phyloP scores from a whole-genome alignment of 1,140 invertebrate species.

The Tetramorium simillimum region DNA sequence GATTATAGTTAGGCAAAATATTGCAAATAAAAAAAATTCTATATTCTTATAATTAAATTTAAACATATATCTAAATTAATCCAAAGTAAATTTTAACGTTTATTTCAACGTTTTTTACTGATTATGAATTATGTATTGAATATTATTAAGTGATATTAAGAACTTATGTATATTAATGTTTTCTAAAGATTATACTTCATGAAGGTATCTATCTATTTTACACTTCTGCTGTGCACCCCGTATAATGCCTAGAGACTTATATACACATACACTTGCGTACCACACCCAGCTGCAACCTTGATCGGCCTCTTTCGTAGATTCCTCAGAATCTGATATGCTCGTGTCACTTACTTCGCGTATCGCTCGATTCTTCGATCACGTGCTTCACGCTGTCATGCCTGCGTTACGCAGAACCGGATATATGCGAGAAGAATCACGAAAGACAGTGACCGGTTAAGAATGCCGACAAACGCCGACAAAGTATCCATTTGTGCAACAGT shows the following conservation, averaged over 20 bases:
- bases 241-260: neutral
- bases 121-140: neutral
- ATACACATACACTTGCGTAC: conserved; percentile 35
- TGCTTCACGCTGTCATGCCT: conserved; percentile 20
- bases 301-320: conserved; percentile 75
- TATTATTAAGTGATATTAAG: neutral
- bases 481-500: neutral
- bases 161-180: neutral
- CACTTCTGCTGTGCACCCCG: neutral
- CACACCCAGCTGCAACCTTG: conserved; percentile 75
- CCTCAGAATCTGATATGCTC: conserved; percentile 69
- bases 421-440: neutral
- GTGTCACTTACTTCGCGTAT: conserved; percentile 58
- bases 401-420: conserved; percentile 21
- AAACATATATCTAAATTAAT: neutral
- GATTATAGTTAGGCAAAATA: no score
- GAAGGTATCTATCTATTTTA: neutral
- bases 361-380: conserved; percentile 43
- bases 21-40: no score
- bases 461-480: neutral
- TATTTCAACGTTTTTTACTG: neutral
- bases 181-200: neutral
- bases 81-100: neutral
- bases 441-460: neutral
- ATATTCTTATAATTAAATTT: no score